Base-by-base conservation (phyloP, 2,888 invertebrate species). In the Sesia bembeciformis region DNA sequence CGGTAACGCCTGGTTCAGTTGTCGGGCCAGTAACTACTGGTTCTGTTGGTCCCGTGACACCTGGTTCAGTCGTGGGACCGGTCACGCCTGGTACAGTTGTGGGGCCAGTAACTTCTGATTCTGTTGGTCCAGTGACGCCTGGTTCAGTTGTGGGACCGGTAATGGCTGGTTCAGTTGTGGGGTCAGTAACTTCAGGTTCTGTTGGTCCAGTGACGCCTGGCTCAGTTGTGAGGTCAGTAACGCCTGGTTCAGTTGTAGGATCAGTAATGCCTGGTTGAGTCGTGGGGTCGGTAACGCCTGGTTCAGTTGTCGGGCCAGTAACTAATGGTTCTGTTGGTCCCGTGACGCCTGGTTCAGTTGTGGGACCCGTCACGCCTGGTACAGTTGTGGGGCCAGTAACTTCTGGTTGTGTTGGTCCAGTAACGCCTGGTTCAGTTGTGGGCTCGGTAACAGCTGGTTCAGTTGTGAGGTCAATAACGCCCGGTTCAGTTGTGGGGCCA, bases 401-500 rank as follows among this genome's bases (percentile, higher is more conserved):
- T 8, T 3, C 53, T 53, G 5, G 40, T 51, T 7, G 4, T 46
- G 5, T 23, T 42, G 52, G 38, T 5, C 49, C 43, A 8, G 54
- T 46, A 2, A 23, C 2, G 46, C 4, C 23, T 3, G 46, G 8
- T 8, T 46, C 46, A 0, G 46, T 8, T 8, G 46, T 57, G 4
- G 56, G 50, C 4, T 53, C 51, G 2, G 56, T 53, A 3, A 52
- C 57, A 3, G 58, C 49, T 8, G 57, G 58, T 3, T 56, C 52
- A 4, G 56, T 38, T 5, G 57, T 52, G 0, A 49, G 50, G 23
- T 2, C 23, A 23, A 2, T 23, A 0, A 56, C 51, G 3, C 58
- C 52, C 7, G 51, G 5, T 5, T 54, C 57, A 3, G 59, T 49
- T 3, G 59, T 57, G 1, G 57, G 57, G 40, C 0, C 39, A 8